These are phyloP conservation scores for Globodera rostochiensis DNA, from an alignment of 1,140 invertebrate genomes.

Conservation along the genomic window DNA sequence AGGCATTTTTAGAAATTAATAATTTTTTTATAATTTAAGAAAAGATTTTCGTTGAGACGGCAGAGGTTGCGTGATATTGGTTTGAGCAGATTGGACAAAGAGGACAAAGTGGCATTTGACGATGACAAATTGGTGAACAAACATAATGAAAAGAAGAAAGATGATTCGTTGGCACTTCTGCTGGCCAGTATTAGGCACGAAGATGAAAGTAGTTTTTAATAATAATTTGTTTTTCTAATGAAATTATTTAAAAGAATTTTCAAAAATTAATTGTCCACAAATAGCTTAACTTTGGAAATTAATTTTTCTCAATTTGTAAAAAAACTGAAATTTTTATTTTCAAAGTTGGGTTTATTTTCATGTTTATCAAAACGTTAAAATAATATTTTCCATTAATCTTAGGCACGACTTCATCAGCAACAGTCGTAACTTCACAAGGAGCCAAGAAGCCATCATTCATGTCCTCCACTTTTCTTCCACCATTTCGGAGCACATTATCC, in stretches of 20 bases:
- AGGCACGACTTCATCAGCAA: not conserved
- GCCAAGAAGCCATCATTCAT: not conserved
- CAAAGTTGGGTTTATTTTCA: not conserved
- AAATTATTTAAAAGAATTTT: too few relatives aligned
- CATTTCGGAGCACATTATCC: not conserved
- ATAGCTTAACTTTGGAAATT: too few relatives aligned
- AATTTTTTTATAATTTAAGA: not conserved
- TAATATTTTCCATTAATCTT: not conserved
- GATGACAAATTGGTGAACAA: not conserved
- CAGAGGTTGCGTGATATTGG: slow-evolving; percentile 7
- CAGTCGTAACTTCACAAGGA: not conserved
- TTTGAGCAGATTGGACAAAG: slow-evolving; percentile 16
- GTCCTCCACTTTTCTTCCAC: too few relatives aligned
- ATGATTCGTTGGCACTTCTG: not conserved
- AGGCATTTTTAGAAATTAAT: not conserved
- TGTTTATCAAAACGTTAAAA: not conserved
- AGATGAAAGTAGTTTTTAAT: not conserved
- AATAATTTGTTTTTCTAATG: not conserved
- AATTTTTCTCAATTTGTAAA: too few relatives aligned
- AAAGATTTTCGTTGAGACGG: not conserved
- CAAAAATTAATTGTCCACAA: too few relatives aligned
- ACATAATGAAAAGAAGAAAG: not conserved
- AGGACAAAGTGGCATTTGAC: slow-evolving; percentile 18
- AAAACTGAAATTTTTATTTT: not conserved
- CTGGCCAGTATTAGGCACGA: not conserved